Percentiles rank a stretch among this genome's conserved stretches.
phyloP scores from a whole-genome alignment of 2,113 vertebrate genomes.

The Amblyopsis rosae region DNA sequence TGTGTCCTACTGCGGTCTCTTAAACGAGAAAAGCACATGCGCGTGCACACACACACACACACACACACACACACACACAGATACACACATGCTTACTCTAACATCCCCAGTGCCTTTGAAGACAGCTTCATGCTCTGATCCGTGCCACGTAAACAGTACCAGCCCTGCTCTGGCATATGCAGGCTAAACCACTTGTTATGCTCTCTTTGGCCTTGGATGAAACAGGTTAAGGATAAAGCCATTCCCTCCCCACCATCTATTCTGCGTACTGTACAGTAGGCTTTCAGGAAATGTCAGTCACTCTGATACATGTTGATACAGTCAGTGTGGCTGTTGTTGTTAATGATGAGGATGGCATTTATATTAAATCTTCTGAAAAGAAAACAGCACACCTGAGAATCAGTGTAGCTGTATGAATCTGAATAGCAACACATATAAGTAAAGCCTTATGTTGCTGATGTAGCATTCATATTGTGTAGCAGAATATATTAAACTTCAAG shows the following conservation, averaged over 20 bases:
- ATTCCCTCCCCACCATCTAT: slow-evolving; percentile 11
- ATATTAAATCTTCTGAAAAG: too few species aligned
- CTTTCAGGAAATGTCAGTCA: slow-evolving; percentile 8
- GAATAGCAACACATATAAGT: too few species aligned
- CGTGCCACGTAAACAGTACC: slow-evolving; percentile 56
- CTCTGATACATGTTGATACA: neutral
- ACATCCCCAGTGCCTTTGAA: slow-evolving; percentile 59
- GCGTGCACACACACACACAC: neutral
- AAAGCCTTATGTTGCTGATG: neutral
- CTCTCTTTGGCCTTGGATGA: slow-evolving; percentile 50
- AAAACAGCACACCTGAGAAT: too few species aligned
- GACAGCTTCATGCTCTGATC: slow-evolving; percentile 61
- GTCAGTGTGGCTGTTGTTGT: too few species aligned
- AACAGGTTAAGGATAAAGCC: slow-evolving; percentile 42
- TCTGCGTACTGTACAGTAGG: slow-evolving; percentile 5
- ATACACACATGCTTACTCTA: slow-evolving; percentile 28
- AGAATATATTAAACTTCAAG: neutral
- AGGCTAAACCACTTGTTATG: slow-evolving; percentile 50
- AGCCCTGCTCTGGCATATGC: slow-evolving; percentile 54
- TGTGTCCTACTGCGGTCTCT: slow-evolving; percentile 49
- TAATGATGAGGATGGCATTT: too few species aligned
- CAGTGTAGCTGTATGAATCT: too few species aligned
- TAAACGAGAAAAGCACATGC: neutral
- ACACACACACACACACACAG: slow-evolving; percentile 8
- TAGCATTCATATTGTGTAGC: neutral